phyloP scores from a whole-genome alignment of 2,797 vertebrate species.

The Phoxinus dragarum region DNA sequence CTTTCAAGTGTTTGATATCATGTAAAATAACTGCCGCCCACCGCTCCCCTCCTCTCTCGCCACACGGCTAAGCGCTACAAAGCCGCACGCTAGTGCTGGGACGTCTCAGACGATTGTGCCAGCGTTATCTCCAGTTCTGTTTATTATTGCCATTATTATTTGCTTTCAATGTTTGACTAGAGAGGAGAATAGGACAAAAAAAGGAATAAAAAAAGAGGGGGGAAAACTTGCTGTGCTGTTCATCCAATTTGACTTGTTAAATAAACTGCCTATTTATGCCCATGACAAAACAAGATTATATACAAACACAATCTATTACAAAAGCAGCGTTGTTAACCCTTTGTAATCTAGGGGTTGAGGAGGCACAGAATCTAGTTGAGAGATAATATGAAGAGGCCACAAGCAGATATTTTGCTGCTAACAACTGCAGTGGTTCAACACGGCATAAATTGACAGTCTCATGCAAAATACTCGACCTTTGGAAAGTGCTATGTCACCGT shows the following conservation, averaged over 20 bases:
- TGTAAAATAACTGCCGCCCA: slow-evolving; percentile 79
- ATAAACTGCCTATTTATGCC: slow-evolving; percentile 81
- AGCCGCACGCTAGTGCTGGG: slow-evolving; percentile 75
- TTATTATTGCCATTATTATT: slow-evolving; percentile 78
- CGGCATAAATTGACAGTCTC: not conserved
- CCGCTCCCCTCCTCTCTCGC: slow-evolving; percentile 46
- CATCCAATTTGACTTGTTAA: slow-evolving; percentile 81
- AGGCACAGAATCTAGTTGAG: slow-evolving; percentile 6
- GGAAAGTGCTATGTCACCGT: not conserved
- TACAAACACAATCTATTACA: slow-evolving; percentile 72
- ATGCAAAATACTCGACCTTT: not conserved
- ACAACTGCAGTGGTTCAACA: not conserved
- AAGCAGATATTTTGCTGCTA: not conserved
- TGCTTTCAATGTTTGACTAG: slow-evolving; percentile 47
- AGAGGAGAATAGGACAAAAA: slow-evolving; percentile 42
- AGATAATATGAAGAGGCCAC: slow-evolving; percentile 26
- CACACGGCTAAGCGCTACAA: slow-evolving; percentile 79
- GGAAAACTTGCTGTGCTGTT: slow-evolving; percentile 47
- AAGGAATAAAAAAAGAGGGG: not conserved
- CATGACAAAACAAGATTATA: slow-evolving; percentile 76
- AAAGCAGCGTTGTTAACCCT: slow-evolving; percentile 36
- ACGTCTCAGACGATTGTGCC: slow-evolving; percentile 64
- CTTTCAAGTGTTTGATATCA: slow-evolving; percentile 87
- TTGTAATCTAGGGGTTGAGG: slow-evolving; percentile 13
- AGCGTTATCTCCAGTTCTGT: slow-evolving; percentile 79